Evolutionary conservation across 1,140 invertebrate genomes (phyloP), one percentile per base, ranked within the genome.

Genomic region (Tetraneura akinire): DNA sequence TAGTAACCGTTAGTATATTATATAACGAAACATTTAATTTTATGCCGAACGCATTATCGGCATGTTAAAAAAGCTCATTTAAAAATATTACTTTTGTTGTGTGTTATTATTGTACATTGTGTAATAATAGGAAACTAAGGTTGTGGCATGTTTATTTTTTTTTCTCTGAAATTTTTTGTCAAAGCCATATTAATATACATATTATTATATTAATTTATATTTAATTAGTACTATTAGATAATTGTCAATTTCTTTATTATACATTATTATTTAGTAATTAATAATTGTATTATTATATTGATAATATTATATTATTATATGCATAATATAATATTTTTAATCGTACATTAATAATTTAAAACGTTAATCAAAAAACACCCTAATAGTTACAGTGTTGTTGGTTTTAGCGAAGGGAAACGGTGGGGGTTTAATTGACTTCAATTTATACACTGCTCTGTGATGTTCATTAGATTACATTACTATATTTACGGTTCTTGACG

Each of bases 71-170:
- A 70, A 49, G 68, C 68, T 70, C 68, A 70, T 49, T 26, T 16
- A 47, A 70, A 26, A 70, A 10, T 29, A 60, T 18, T 26, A 47
- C 6, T 1, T 49, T 70, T 70, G 68, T 70, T 70, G 68, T 70
- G 42, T 70, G 2, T 62, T 62, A 62, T 62, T 62, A 32, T 32
- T 70, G 66, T 70, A 49, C 21, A 70, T 70, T 70, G 42, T 70
- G 23, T 70, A 70, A 70, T 47, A 49, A 49, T 70, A 70, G 4
- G 68, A 49, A 70, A 70, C 68, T 23, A 70, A 70, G 68, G 68
- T 70, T 70, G 68, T 70, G 68, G 68, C 45, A 0, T 42, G 42
- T 70, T 70, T 1, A 45, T 68, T 68, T 45, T 3, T 23, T 47
- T 49, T n/a, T n/a, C 5, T 14, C 45, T 4, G 37, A 9, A 70